Base-by-base conservation (phyloP, 2,888 invertebrate genomes). In the Lasioglossum leucozonium region DNA sequence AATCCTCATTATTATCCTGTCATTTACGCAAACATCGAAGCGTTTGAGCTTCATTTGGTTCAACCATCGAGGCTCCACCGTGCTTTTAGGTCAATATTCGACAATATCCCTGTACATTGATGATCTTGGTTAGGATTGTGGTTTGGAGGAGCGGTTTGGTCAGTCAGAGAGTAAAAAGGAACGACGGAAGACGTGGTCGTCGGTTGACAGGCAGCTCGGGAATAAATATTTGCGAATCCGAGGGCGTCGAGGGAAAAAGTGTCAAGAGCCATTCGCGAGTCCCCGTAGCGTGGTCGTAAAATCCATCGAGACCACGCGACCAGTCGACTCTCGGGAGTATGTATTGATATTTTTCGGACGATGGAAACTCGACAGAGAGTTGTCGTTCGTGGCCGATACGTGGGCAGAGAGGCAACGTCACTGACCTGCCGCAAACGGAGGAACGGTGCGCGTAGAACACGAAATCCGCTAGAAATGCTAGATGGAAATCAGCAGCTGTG, bases 351-450 rank as follows among this genome's bases (percentile, higher is more conserved):
- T 58, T 22, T 77, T 76, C 42, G 44, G 16, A 44, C 77, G 71
- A 44, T 67, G 67, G 58, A 72, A 55, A 84, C 16, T 37, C 77
- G 30, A 8, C 13, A 65, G 77, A 81, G 76, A 76, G 40, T 51
- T 72, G 72, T 69, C 72, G 55, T 88, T 84, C 22, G 85, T 86
- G 72, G 72, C 69, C 69, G 84, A 82, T 89, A 88, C 91, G 91
- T 90, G 87, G 89, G 89, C 77, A 22, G 51, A 30, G 87, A 34
- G 30, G 71, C 51, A 73, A 77, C 89, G 91, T 87, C 87, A 87
- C 91, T 91, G 91, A 91, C 91, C 91, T 90, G 73, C 85, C 89
- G 79, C 87, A 89, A 88, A 86, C 84, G 83, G 89, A 34, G 51
- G 81, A 86, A 85, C 87, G 84, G 77, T 89, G 79, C 86, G 76